Evolutionary conservation across 2,888 invertebrate species (phyloP).

Genomic region (Morpho achilles): DNA sequence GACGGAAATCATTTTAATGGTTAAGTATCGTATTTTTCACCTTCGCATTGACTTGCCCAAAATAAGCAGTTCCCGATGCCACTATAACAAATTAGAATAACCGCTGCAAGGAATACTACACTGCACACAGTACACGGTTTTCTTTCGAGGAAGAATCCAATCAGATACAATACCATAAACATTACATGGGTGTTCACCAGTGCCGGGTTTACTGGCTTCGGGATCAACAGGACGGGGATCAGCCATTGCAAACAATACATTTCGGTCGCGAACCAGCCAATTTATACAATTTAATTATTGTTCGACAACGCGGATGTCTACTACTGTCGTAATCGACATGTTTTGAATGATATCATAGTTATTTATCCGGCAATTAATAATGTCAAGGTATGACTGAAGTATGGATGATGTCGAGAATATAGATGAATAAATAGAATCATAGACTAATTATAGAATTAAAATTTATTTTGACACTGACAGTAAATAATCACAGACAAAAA

Average conservation of each 20-base stretch:
- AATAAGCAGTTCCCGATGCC: slow-evolving; percentile 97
- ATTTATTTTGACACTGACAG: slow-evolving; percentile 21
- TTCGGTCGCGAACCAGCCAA: slow-evolving; percentile 31
- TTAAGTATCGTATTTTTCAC: slow-evolving; percentile 78
- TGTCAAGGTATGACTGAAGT: slow-evolving; percentile 23
- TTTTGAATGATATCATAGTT: slow-evolving; percentile 42
- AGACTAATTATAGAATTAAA: background rate
- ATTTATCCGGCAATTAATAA: slow-evolving; percentile 23
- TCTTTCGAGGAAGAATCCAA: slow-evolving; percentile 97
- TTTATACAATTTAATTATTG: background rate
- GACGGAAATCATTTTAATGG: slow-evolving; percentile 41
- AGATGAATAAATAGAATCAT: slow-evolving; percentile 5
- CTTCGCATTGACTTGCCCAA: slow-evolving; percentile 90
- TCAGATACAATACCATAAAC: slow-evolving; percentile 97
- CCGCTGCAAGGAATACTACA: slow-evolving; percentile 94
- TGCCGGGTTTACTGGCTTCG: slow-evolving; percentile 98
- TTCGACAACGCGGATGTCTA: slow-evolving; percentile 21
- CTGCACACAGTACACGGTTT: slow-evolving; percentile 98
- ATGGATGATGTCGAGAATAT: no score
- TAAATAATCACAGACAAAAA: background rate
- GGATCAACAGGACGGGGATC: slow-evolving; percentile 97
- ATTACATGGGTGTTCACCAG: slow-evolving; percentile 97
- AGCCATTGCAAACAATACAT: slow-evolving; percentile 99
- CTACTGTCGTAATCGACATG: slow-evolving; percentile 52
- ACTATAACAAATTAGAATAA: slow-evolving; percentile 96